These are phyloP conservation scores for Aphyosemion australe DNA, from an alignment of 2,113 vertebrate genomes.

Conservation along the genomic window DNA sequence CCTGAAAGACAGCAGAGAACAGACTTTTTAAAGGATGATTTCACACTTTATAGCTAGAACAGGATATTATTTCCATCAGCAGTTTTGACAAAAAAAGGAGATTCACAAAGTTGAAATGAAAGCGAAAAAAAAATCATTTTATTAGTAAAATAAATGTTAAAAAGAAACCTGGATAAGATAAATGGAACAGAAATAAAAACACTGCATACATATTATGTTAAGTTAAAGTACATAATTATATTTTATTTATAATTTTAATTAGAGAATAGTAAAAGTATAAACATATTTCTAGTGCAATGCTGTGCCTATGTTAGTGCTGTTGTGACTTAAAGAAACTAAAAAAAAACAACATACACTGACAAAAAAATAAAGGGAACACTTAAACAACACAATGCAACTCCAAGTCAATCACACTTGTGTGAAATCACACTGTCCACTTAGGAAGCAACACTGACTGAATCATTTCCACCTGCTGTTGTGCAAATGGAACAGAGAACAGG, in stretches of 20 bases:
- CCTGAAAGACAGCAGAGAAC: constrained; percentile 72
- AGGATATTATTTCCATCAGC: not conserved
- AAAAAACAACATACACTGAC: too few species aligned
- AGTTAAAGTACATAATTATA: not conserved
- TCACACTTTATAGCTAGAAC: not conserved
- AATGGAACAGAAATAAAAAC: not conserved
- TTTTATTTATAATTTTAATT: not conserved
- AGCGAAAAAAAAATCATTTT: constrained; percentile 8
- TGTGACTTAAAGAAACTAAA: not conserved
- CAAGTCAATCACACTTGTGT: too few species aligned
- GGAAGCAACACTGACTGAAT: too few species aligned
- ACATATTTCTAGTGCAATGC: not conserved
- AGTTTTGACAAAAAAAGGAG: constrained; percentile 14
- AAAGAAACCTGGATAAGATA: not conserved
- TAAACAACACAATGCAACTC: too few species aligned
- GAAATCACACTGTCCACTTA: too few species aligned
- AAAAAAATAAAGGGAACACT: too few species aligned
- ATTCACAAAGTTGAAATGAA: not conserved
- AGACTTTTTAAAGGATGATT: constrained; percentile 20
- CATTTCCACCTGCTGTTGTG: too few species aligned
- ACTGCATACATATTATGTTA: not conserved
- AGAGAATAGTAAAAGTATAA: not conserved
- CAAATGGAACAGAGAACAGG: too few species aligned
- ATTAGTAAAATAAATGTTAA: not conserved
- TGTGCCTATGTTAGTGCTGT: not conserved